phyloP scores from a whole-genome alignment of 2,113 vertebrate species.

The Acrocephalus kingi region DNA sequence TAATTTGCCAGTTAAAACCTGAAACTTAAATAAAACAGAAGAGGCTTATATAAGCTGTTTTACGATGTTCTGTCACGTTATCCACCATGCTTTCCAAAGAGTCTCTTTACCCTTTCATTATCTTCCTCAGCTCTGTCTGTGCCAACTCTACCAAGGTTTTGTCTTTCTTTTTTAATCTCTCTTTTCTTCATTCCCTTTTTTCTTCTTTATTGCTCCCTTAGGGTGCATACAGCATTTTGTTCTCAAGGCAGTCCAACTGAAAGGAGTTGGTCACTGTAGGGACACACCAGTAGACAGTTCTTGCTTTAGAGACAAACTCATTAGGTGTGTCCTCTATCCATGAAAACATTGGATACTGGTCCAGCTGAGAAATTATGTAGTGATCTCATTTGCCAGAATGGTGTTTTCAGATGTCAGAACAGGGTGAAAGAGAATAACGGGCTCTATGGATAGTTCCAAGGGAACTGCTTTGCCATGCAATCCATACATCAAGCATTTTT shows the following conservation, averaged over 20 bases:
- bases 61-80: rapidly evolving
- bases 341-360: neutral
- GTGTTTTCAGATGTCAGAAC: neutral
- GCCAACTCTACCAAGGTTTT: rapidly evolving
- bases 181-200: neutral
- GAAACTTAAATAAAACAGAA: neutral
- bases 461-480: neutral
- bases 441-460: neutral
- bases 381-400: neutral
- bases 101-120: neutral
- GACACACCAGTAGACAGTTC: neutral
- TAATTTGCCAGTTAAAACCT: neutral
- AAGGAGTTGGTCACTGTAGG: neutral
- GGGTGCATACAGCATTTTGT: neutral
- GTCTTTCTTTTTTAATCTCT: neutral
- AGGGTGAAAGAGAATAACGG: neutral
- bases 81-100: neutral
- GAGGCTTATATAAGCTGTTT: neutral
- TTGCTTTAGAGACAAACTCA: neutral
- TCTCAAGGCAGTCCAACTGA: neutral
- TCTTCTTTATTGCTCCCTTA: neutral
- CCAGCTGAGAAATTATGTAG: neutral
- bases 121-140: neutral
- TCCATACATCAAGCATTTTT: neutral
- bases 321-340: neutral